A percentile compares a stretch with the other conserved stretches of the same genome.
Evolutionary conservation across 2,113 vertebrate species (phyloP).

Genomic region (Butorides virescens): DNA sequence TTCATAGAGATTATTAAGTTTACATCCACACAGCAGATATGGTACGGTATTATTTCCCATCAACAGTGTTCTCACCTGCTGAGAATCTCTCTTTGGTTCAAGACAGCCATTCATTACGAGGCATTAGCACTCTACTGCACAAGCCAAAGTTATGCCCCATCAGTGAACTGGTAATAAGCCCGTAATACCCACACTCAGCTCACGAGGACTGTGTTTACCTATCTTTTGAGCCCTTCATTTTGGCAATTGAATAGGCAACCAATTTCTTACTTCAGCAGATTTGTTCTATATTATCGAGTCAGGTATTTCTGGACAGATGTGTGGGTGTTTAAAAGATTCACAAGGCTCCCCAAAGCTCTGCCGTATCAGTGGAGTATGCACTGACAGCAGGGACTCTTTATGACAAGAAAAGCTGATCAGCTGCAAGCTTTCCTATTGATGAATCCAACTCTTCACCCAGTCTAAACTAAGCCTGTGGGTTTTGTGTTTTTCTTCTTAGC

Average conservation of each 20-base stretch:
- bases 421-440: slow-evolving; percentile 49
- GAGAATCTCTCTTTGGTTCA: slow-evolving; percentile 41
- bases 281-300: slow-evolving; percentile 43
- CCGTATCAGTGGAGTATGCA: neutral
- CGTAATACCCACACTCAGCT: neutral
- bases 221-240: neutral
- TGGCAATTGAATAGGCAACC: slow-evolving; percentile 47
- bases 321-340: slow-evolving; percentile 57
- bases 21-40: slow-evolving; percentile 48
- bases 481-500: slow-evolving; percentile 52
- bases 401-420: slow-evolving; percentile 41
- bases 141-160: slow-evolving; percentile 26
- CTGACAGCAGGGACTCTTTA: slow-evolving; percentile 46
- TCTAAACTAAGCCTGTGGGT: slow-evolving; percentile 69
- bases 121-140: slow-evolving; percentile 26
- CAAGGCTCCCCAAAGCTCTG: slow-evolving; percentile 17
- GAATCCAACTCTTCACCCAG: slow-evolving; percentile 47
- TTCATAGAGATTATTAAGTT: slow-evolving; percentile 75
- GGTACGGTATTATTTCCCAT: slow-evolving; percentile 13
- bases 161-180: neutral
- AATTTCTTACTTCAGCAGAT: slow-evolving; percentile 61
- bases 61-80: slow-evolving; percentile 4
- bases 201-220: neutral
- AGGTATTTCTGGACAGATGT: slow-evolving; percentile 21
- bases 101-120: slow-evolving; percentile 41